Evolutionary conservation across 2,113 vertebrate species (phyloP).

Genomic region (Ifrita kowaldi): DNA sequence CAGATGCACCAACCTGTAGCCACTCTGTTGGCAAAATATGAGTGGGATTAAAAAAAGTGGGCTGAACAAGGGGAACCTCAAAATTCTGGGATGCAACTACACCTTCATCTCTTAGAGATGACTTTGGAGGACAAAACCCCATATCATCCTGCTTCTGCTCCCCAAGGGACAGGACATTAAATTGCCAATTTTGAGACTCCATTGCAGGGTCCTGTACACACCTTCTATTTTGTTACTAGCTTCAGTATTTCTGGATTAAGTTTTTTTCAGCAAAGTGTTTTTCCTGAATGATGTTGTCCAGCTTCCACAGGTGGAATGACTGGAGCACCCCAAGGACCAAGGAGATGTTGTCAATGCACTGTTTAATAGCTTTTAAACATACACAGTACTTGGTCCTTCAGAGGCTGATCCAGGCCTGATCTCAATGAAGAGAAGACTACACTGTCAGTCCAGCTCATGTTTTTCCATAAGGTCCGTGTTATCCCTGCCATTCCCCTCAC

Average conservation of each 20-base stretch:
- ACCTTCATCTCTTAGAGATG: not conserved
- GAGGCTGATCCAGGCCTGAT: not conserved
- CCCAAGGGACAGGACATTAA: not conserved
- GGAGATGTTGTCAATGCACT: not conserved
- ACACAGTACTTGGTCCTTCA: not conserved
- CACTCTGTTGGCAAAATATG: not conserved
- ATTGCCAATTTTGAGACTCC: not conserved
- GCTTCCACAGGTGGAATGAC: not conserved
- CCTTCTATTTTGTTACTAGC: not conserved
- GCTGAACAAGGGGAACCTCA: not conserved
- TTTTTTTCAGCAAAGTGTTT: not conserved
- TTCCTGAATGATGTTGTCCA: not conserved
- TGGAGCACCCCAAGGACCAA: not conserved
- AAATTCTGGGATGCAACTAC: not conserved
- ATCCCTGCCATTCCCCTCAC: not conserved
- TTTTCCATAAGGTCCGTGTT: not conserved
- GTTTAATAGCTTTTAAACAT: not conserved
- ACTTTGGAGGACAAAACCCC: not conserved
- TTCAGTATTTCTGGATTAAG: not conserved
- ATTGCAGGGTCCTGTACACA: accelerated
- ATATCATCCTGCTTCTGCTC: not conserved
- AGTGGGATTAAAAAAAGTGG: not conserved
- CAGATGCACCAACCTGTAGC: not conserved
- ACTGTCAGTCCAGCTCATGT: not conserved
- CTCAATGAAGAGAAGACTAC: not conserved